Evolutionary conservation across 2,888 invertebrate genomes (phyloP), one percentile per base, ranked within the genome.

Genomic region (Panorpa germanica): DNA sequence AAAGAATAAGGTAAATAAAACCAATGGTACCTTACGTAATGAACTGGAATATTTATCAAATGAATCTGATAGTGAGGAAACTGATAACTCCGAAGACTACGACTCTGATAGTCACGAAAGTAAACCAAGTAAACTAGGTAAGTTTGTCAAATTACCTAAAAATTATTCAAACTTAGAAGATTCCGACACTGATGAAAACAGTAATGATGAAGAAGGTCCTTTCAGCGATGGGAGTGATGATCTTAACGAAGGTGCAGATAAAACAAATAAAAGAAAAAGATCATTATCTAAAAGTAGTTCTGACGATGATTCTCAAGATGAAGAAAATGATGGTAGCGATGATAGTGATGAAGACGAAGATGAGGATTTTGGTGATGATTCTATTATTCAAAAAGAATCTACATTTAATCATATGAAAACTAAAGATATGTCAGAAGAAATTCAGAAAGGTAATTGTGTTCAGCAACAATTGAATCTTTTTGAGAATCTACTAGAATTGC

Each of bases 401-500:
- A 49, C 58, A 36, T 65, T 72, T 53, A 59, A 65, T 47, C 63
- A 65, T 50, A 52, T 72, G 21, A 59, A 63, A 34, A 56, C 62
- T 25, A 53, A 55, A 31, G 62, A 68, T 43, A 37, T 59, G 3
- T 56, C 61, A 1, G 59, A 57, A 34, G 67, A 70, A 44, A 56
- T 69, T 0, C 65, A 69, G 40, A 76, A 74, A 46, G 77, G 75
- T 2, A 50, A 57, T 9, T 65, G 70, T 44, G 71, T 80, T 0
- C 61, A 69, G 44, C 75, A 70, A 42, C 78, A 81, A 46, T 48
- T 80, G 16, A 55, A 63, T 21, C 46, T 86, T 2, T 93, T 86
- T 85, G 91, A 93, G 48, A 70, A 65, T 32, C 49, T 93, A 4
- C 49, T 93, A 14, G 88, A 93, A 54, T 63, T 75, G 47, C 64